Percentiles rank a stretch among this genome's conserved stretches.
Evolutionary conservation across 1,140 invertebrate species (phyloP).

Genomic region (Acromyrmex charruanus): DNA sequence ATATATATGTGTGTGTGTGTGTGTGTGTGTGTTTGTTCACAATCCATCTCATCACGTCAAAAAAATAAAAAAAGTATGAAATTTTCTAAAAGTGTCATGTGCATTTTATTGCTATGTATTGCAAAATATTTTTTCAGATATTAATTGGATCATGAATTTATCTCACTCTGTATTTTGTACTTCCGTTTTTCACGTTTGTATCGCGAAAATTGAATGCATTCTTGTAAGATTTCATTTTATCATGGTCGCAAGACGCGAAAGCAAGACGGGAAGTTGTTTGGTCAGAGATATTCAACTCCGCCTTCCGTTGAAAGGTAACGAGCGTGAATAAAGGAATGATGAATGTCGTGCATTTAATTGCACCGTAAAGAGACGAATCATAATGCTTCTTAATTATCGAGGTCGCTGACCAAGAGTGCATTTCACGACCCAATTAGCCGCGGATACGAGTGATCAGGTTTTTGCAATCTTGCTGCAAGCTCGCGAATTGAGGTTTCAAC

Average conservation of each 20-base stretch:
- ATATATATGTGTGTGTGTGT: too few species aligned
- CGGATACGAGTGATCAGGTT: constrained; percentile 33
- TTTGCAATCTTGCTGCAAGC: constrained; percentile 37
- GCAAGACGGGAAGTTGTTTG: constrained; percentile 18
- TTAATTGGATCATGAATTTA: constrained; percentile 6
- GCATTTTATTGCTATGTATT: constrained; percentile 19
- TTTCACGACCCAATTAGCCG: constrained; percentile 43
- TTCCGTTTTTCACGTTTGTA: not conserved
- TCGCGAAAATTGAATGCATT: not conserved
- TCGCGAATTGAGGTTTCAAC: not conserved
- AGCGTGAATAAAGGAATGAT: constrained; percentile 7
- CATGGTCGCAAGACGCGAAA: not conserved
- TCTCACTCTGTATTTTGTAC: not conserved
- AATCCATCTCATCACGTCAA: not conserved
- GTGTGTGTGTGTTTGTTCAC: too few species aligned
- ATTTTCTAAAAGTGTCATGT: constrained; percentile 14
- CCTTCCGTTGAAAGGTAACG: not conserved
- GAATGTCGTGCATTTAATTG: constrained; percentile 43
- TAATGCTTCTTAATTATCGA: constrained; percentile 27
- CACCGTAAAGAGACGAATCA: constrained; percentile 22
- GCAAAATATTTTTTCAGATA: not conserved
- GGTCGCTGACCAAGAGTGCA: constrained; percentile 16
- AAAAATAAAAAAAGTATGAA: not conserved
- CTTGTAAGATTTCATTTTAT: not conserved
- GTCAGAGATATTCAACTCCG: not conserved